Evolutionary conservation across 1,140 invertebrate genomes (phyloP).

Genomic region (Eupristina koningsbergeri): DNA sequence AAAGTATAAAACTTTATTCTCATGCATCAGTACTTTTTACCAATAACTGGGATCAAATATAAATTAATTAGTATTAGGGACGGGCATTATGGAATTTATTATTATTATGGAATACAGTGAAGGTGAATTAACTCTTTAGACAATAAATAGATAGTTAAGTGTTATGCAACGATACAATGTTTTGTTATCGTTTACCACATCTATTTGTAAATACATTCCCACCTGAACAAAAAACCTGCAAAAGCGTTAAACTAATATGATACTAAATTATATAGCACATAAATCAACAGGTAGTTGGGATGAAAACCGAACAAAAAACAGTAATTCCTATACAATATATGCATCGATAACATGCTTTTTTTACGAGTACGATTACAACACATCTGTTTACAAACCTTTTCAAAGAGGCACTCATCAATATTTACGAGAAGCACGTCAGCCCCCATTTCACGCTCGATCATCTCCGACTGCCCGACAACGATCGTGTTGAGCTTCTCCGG

Average conservation of each 20-base stretch:
- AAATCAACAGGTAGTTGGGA: background rate
- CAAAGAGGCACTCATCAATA: constrained; percentile 89
- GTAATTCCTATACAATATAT: background rate
- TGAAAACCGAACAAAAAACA: background rate
- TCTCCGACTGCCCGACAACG: constrained; percentile 78
- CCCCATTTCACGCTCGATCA: constrained; percentile 81
- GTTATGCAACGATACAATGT: background rate
- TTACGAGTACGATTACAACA: background rate
- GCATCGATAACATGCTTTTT: background rate
- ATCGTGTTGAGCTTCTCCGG: constrained; percentile 89
- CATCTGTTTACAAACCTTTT: constrained; percentile 69
- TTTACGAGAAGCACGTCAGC: constrained; percentile 86
- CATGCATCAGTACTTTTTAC: background rate
- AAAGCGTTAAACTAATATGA: background rate
- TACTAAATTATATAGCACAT: background rate
- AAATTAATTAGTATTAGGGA: no score
- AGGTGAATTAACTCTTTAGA: background rate
- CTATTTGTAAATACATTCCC: background rate
- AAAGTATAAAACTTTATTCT: background rate
- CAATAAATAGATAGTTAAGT: background rate
- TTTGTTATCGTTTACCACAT: background rate
- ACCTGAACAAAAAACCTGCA: background rate
- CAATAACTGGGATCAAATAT: background rate
- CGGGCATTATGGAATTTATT: background rate
- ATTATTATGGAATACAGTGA: no score